Evolutionary conservation across 2,113 vertebrate genomes (phyloP), one percentile per base, ranked within the genome.

Genomic region (Ammodytes dubius): DNA sequence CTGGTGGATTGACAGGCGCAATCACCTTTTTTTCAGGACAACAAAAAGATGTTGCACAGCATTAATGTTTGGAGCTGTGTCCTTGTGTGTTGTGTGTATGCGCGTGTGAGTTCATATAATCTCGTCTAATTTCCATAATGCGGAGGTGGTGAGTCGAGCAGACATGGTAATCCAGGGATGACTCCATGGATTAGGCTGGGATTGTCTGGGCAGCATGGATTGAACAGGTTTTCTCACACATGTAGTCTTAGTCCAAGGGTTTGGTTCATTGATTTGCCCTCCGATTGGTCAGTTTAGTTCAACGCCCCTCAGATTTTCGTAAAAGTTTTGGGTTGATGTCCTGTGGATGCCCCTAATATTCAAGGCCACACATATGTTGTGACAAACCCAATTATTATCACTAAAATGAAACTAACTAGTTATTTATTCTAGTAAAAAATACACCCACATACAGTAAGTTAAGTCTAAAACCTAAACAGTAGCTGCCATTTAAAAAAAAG

Each of bases 131-230:
- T 90, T 89, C 63, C 53, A 74, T 82, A 82, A 89, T 76, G 78
- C 70, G 3, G 74, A 80, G 83, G 71, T 84, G 68, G 78, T 69
- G 72, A 75, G 70, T 64, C 81, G 72, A 78, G 79, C 88, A 92
- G 88, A 92, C 92, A 63, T 42, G 40, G 8, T 91, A 92, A 94
- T 94, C 92, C 89, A 71, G 83, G 81, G 84, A 86, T 79, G 89
- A 91, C 87, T 84, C 63, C 46, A 1, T 72, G 90, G 89, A 94
- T 94, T 94, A 93, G 39, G 42, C 50, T 81, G 37, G 83, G 86
- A 87, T 90, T 92, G 91, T 94, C 88, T 93, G 87, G 89, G 78
- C 87, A 74, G 63, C 81, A 35, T 66, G 77, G 77, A 84, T 65
- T 87, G 77, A 81, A 65, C 74, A 42, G 50, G 82, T 84, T 90